Base-by-base conservation (phyloP, 2,113 vertebrate species). In the Synodontis membranacea region DNA sequence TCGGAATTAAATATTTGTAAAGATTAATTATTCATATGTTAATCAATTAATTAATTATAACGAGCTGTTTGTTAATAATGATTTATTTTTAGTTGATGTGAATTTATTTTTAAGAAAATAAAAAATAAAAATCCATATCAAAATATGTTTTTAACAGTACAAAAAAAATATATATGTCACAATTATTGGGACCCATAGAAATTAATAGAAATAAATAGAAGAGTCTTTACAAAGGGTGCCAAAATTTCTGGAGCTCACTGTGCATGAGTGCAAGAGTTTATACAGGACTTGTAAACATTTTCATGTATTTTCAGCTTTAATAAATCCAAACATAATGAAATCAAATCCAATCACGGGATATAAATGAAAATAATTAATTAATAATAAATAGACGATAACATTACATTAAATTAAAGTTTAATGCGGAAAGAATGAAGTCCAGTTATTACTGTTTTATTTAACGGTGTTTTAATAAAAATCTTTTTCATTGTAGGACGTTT, bases 401-500 rank as follows among this genome's bases (percentile, higher is more conserved):
- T 15, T 75, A 37, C 19, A 10, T 15, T 75, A 31, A 48, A 58
- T 0, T 1, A 34, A 46, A 5, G n/a, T 25, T 68, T 1, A 2
- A n/a, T n/a, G n/a, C 15, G 21, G 1, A 5, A 42, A 50, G 12
- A n/a, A 7, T 19, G 28, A 42, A 74, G 14, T 56, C 1, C 25
- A 34, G 50, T 37, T 34, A 31, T 37, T 25, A 17, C 6, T 25
- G 1, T 25, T 25, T 60, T 37, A 25, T 7, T 56, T 0, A 39
- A 25, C 12, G 39, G 37, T 3, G 9, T 11, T 5, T 64, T 25
- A 46, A 31, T 56, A 21, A 42, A 14, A 5, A 14, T 23, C 12
- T 5, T 81, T 37, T 60, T 31, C 31, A 2, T 88, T 82, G 37
- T 93, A 99, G 98, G 98, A 99, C 6, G 97, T 99, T 88, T 89